These are phyloP conservation scores for Anthopleura sola DNA, from an alignment of 64 coral and sea anemone species.

Conservation along the genomic window DNA sequence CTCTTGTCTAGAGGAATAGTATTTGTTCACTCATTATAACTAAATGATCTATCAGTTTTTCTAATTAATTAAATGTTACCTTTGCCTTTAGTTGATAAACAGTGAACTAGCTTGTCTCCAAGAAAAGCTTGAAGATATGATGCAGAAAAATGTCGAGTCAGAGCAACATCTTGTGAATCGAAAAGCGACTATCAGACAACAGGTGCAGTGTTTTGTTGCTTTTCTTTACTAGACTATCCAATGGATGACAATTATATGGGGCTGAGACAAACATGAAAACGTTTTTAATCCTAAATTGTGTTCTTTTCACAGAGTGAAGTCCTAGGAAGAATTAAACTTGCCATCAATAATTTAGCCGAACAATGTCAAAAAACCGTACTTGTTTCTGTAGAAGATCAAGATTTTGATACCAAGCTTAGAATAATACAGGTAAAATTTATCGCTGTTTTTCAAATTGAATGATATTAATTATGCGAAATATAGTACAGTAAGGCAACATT, in stretches of 20 bases:
- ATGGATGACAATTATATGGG: no score
- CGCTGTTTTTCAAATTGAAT: background rate
- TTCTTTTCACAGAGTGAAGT: constrained; percentile 65
- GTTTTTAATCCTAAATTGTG: background rate
- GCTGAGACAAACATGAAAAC: no score
- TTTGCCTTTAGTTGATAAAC: constrained; percentile 69
- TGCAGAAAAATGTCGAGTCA: constrained; percentile 74
- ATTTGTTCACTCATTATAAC: no score
- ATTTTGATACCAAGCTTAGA: constrained; percentile 78
- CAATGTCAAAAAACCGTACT: constrained; percentile 60
- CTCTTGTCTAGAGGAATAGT: no score
- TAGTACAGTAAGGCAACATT: no score
- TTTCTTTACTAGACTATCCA: no score
- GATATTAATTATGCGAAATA: no score
- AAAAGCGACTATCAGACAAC: constrained; percentile 72
- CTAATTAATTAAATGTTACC: no score
- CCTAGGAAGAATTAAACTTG: constrained; percentile 78
- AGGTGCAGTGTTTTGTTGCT: constrained; percentile 39
- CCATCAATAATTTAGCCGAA: constrained; percentile 85
- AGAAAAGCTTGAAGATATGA: constrained; percentile 59
- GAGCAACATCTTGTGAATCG: constrained; percentile 79
- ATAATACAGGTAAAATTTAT: constrained; percentile 66
- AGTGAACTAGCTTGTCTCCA: constrained; percentile 81
- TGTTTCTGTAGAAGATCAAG: constrained; percentile 54
- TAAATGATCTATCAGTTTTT: no score